Evolutionary conservation across 2,797 vertebrate species (phyloP), one percentile per base, ranked within the genome.

Genomic region (Myotis planiceps): DNA sequence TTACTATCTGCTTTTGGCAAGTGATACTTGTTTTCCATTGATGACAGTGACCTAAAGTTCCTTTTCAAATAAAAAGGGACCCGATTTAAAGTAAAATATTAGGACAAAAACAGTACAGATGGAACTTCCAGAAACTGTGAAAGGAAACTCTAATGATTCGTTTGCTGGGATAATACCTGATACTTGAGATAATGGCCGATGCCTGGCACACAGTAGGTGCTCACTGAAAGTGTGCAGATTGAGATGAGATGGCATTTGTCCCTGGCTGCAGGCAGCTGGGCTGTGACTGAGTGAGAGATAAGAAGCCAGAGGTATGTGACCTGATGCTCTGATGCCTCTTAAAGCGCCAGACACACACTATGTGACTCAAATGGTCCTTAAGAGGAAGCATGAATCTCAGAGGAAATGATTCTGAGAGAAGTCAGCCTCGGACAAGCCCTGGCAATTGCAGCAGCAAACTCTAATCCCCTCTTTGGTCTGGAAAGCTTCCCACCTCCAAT

Each of bases 401-500:
- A 86, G 25, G 37, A 92, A 80, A 83, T 1, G 63, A 45, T 47
- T 58, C 42, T 4, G 10, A 13, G 16, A 42, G 58, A 75, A 84
- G 27, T 34, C 53, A 53, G 51, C 45, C 71, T 6, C 0, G 69
- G 29, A 19, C 42, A 45, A 86, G n/a, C 45, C 39, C 63, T 42
- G 58, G 51, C 25, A 18, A 68, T 25, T 65, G 34, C 34, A 87
- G 13, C 39, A 53, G 45, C 12, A 1, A 88, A 63, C 78, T 63
- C 92, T 93, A 60, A 92, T 80, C 55, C 68, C 53, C 51, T 79
- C 60, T 90, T 42, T 9, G 79, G 29, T 55, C 82, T 92, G 82
- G 72, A 88, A 78, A 86, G 29, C 83, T 23, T 92, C 89, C 68
- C 74, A 34, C 53, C 65, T 79, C n/a, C 14, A 21, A 25, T 1